Base-by-base conservation (phyloP, 1,140 invertebrate species). In the Drosophila leontia region DNA sequence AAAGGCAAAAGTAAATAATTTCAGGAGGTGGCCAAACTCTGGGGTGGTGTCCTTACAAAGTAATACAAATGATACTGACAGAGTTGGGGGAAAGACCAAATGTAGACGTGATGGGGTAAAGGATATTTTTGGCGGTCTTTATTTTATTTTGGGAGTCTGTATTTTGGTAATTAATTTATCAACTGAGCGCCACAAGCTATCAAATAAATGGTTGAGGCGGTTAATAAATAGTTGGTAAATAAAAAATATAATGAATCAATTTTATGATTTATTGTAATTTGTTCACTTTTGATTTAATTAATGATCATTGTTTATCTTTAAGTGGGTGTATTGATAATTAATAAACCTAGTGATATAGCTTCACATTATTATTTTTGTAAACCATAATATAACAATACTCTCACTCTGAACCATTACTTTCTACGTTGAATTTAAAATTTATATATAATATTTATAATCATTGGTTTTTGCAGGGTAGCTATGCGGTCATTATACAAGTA, bases 1-100 rank as follows among this genome's bases (percentile, higher is more conserved):
- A 56, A 72, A 72, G 65, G 65, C 69, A 48, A 71, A 71, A 58
- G 53, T 69, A 72, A 72, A 60, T 72, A 72, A 72, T 60, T 60
- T 23, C 32, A 67, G 53, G 65, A 42, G 63, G 48, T 41, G 44
- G 42, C 11, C 35, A 34, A 23, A 12, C 11, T 15, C 29, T 8
- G 12, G 47, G 19, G 26, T 26, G n/a, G n/a, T 15, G 17, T 32
- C 34, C 13, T 39, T 44, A 72, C 67, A 72, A 72, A 59, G 55
- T 72, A 60, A 72, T 72, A 72, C 69, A 71, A 71, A 71, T 71
- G 51, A 42, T 19, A 11, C 37, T 34, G 45, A 12, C 9, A 3
- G 19, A 8, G 8, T 11, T 13, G 17, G 3, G 7, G 45, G 1
- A 23, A 17, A 23, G 9, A 19, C 44, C 44, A 19, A 44, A 17